These are phyloP conservation scores for Poeciliopsis prolifica DNA, from an alignment of 2,113 vertebrate genomes.

Conservation along the genomic window DNA sequence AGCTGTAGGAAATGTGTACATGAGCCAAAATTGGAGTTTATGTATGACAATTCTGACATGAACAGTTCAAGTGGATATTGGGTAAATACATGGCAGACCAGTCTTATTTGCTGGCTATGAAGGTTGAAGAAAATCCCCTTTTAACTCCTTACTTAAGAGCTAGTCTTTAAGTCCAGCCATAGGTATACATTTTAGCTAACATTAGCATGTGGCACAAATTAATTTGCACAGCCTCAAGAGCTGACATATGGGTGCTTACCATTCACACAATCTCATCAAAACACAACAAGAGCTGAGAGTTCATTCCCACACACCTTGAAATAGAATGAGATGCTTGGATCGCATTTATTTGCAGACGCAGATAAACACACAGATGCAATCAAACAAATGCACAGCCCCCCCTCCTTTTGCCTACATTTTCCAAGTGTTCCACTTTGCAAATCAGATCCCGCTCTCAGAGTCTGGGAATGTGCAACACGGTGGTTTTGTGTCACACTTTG, in stretches of 20 bases:
- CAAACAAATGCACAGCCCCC: constrained; percentile 43
- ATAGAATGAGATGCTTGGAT: constrained; percentile 27
- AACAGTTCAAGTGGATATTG: neutral
- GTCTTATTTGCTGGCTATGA: neutral
- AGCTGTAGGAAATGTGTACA: neutral
- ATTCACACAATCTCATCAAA: constrained; percentile 45
- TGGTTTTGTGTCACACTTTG: constrained; percentile 70
- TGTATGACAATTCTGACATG: neutral
- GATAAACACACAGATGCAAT: constrained; percentile 61
- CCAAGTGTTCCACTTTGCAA: constrained; percentile 60
- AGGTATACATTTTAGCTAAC: constrained; percentile 21
- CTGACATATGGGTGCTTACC: constrained; percentile 26
- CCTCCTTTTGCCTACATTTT: constrained; percentile 22
- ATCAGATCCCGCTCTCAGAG: constrained; percentile 66
- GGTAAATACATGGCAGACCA: neutral
- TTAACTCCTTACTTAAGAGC: constrained; percentile 11
- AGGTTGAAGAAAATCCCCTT: neutral
- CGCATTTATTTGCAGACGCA: constrained; percentile 38
- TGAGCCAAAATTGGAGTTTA: neutral
- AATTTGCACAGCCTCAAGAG: constrained; percentile 41
- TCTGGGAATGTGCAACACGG: constrained; percentile 72
- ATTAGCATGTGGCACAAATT: constrained; percentile 32
- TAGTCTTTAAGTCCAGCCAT: constrained; percentile 32
- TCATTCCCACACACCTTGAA: constrained; percentile 57
- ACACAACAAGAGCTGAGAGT: constrained; percentile 34